These are phyloP conservation scores for Hipposideros larvatus DNA, from an alignment of 2,797 vertebrate species.

Conservation along the genomic window DNA sequence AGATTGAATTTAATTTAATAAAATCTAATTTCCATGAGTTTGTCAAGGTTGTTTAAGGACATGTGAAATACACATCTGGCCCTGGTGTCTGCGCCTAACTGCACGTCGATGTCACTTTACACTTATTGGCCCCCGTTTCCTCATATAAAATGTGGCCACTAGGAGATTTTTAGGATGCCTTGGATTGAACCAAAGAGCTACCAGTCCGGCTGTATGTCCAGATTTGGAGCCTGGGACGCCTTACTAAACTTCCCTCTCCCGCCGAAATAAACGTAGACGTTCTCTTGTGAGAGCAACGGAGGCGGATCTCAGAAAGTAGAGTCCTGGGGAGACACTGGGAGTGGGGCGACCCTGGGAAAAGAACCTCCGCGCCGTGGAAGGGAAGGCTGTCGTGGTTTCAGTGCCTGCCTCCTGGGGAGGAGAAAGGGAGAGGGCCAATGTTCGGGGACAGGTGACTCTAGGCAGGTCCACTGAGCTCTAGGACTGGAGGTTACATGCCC, in stretches of 20 bases:
- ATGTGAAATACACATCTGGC: neutral
- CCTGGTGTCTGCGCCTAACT: neutral
- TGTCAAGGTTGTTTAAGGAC: neutral
- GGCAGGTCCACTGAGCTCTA: neutral
- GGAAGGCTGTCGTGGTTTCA: neutral
- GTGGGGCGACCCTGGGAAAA: too few species aligned
- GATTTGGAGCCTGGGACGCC: neutral
- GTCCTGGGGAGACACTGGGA: neutral
- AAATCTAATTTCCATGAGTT: neutral
- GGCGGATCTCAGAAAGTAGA: neutral
- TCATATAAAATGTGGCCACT: neutral
- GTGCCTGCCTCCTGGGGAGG: neutral
- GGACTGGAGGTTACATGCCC: fast-evolving
- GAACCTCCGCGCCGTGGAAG: neutral
- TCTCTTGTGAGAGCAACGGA: neutral
- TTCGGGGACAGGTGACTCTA: neutral
- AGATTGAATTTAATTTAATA: neutral
- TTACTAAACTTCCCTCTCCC: neutral
- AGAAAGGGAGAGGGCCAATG: neutral
- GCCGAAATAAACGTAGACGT: neutral
- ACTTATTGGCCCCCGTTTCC: neutral
- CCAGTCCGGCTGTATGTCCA: neutral
- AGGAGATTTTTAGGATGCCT: neutral
- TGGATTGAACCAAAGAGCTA: neutral
- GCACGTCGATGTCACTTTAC: neutral